Evolutionary conservation across 2,113 vertebrate species (phyloP), one percentile per base, ranked within the genome.

Genomic region (Pantherophis guttatus): DNA sequence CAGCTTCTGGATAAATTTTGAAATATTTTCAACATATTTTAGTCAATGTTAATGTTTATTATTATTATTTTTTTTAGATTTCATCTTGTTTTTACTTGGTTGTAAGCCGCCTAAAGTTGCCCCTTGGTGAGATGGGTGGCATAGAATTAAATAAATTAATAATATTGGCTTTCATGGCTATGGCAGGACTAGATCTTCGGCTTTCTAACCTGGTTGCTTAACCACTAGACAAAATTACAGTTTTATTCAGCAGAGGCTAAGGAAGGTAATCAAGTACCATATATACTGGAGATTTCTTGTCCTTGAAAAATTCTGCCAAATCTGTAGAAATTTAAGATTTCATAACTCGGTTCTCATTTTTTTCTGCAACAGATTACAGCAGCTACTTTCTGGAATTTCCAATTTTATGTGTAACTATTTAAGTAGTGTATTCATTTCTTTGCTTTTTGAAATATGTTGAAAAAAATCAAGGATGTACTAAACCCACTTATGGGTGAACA

Each of bases 381-480:
- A 44, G 50, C 29, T 53, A 13, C 12, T 44, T 50, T 65, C 57
- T 88, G 29, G 57, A 53, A 88, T 86, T 92, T 65, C n/a, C 19
- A 3, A 19, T 87, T 87, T 65, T 33, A 33, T 53, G 39, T 88
- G 87, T 54, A 88, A 88, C 39, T 13, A 21, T 65, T 70, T 88
- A 52, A 19, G 44, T 21, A 75, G 12, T 88, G 59, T 33, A 24
- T 88, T 29, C n/a, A 21, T 3, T 52, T 92, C 5, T 92, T 88
- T 87, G 29, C 86, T 70, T 88, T 92, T 88, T 87, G 54, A 86
- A 44, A 52, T 65, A 62, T 3, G 5, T 50, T 90, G 90, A 52
- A 93, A 93, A 93, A 93, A 57, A 92, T 1, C 65, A 58, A 95
- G 89, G 90, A 93, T 96, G 93, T 92, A 94, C 89, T 81, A 94